Evolutionary conservation across 2,113 vertebrate species (phyloP).

Genomic region (Calyptomena viridis): DNA sequence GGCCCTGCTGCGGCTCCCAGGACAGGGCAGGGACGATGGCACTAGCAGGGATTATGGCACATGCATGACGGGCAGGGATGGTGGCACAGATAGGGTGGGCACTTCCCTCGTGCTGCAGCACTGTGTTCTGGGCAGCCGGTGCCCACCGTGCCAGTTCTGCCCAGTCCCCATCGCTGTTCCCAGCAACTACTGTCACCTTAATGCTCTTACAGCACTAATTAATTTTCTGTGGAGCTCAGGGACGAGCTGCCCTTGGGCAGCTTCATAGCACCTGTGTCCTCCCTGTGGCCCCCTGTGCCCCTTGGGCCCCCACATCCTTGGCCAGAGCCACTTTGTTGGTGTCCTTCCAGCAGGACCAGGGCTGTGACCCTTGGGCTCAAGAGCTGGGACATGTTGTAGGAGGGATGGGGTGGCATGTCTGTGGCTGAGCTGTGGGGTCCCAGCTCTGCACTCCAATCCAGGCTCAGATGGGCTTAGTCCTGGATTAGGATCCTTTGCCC

Average conservation of each 20-base stretch:
- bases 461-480: accelerated
- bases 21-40: neutral
- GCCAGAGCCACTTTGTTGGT: neutral
- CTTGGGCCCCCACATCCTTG: neutral
- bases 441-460: neutral
- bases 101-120: neutral
- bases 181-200: neutral
- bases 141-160: neutral
- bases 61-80: neutral
- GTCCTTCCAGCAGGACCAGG: accelerated
- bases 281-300: neutral
- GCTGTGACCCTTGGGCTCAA: neutral
- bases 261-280: neutral
- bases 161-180: neutral
- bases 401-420: neutral
- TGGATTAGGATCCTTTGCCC: neutral
- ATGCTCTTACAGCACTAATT: neutral
- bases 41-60: neutral
- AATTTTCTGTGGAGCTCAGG: neutral
- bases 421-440: neutral
- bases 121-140: neutral
- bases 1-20: neutral
- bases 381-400: accelerated
- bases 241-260: neutral
- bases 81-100: neutral